Evolutionary conservation across 2,888 invertebrate genomes (phyloP).

Genomic region (Mantis religiosa): DNA sequence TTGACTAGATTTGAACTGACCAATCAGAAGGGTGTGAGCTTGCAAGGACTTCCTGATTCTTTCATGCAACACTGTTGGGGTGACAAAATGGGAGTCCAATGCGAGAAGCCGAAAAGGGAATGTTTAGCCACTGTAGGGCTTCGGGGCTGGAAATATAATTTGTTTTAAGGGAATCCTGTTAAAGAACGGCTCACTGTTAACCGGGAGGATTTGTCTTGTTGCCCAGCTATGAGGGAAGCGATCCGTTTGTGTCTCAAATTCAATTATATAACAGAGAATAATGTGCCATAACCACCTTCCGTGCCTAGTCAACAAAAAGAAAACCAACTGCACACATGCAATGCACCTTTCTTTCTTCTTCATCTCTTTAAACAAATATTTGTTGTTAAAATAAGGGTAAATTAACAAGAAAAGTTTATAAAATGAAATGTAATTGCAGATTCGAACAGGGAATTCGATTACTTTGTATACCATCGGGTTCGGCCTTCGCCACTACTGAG

Average conservation of each 20-base stretch:
- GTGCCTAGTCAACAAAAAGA: not conserved
- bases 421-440: too few relatives aligned
- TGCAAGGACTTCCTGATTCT: not conserved
- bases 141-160: not conserved
- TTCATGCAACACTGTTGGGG: not conserved
- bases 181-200: not conserved
- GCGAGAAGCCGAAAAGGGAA: not conserved
- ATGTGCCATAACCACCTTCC: not conserved
- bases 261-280: not conserved
- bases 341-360: too few relatives aligned
- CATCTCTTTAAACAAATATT: too few relatives aligned
- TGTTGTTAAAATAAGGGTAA: too few relatives aligned
- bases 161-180: not conserved
- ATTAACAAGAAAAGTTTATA: too few relatives aligned
- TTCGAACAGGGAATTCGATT: too few relatives aligned
- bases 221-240: not conserved
- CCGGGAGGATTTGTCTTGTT: not conserved
- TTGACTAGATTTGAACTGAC: not conserved
- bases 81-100: not conserved
- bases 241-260: not conserved
- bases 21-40: not conserved
- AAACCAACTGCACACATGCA: too few relatives aligned
- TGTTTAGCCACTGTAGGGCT: not conserved
- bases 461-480: too few relatives aligned
- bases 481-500: too few relatives aligned